These are phyloP conservation scores for Deroptyus accipitrinus DNA, from an alignment of 2,113 vertebrate genomes.

Conservation along the genomic window DNA sequence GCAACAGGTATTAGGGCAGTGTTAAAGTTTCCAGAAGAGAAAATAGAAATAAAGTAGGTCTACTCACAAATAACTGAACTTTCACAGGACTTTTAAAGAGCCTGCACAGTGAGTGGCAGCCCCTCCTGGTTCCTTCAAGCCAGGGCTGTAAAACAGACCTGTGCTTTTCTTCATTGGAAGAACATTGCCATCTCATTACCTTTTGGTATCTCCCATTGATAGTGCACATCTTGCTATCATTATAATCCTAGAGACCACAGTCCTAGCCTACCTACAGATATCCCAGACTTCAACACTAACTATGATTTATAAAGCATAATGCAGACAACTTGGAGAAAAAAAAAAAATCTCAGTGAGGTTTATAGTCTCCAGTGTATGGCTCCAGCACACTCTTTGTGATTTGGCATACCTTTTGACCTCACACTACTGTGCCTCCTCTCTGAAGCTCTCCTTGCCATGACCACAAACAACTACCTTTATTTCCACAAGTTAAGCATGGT, in stretches of 20 bases:
- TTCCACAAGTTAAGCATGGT: background rate
- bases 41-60: background rate
- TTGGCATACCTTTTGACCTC: background rate
- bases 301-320: background rate
- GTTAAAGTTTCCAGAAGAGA: background rate
- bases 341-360: background rate
- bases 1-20: background rate
- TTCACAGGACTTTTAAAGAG: background rate
- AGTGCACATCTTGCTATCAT: too few relatives aligned
- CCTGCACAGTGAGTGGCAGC: background rate
- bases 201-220: background rate
- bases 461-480: background rate
- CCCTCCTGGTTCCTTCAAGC: background rate
- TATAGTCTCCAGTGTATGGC: too few relatives aligned
- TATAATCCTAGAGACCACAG: background rate
- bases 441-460: background rate
- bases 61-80: background rate
- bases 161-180: background rate
- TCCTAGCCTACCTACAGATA: background rate
- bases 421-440: background rate
- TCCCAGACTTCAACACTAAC: background rate
- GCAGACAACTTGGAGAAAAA: background rate
- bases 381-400: background rate
- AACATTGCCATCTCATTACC: background rate
- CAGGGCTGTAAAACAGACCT: background rate